Conservation (phyloP, 2,113 vertebrate genomes). For the Sylvietta virens region DNA sequence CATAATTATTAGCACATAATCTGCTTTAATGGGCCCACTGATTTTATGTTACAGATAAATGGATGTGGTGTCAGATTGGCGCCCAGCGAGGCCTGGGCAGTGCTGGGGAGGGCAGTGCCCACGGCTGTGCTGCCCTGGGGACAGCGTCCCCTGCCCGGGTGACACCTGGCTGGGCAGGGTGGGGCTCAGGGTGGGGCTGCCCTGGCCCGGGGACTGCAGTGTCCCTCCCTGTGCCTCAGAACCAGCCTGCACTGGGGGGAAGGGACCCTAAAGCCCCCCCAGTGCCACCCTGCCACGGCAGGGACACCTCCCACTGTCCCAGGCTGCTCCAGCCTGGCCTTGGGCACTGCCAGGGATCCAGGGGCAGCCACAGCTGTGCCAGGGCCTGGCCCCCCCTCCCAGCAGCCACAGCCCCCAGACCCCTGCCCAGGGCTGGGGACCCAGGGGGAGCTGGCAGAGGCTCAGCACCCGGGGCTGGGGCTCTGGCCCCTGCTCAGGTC, state of each 20-base stretch:
- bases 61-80: background rate
- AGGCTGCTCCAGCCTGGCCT: background rate
- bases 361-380: background rate
- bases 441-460: too few species aligned
- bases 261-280: accelerated
- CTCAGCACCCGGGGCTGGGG: background rate
- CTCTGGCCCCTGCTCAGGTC: background rate
- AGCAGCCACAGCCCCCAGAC: background rate
- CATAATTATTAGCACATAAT: conserved; percentile 69
- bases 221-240: background rate
- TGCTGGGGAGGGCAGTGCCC: background rate
- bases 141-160: background rate
- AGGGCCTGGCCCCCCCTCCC: background rate
- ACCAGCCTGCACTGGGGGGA: too few species aligned
- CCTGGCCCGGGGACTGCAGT: accelerated
- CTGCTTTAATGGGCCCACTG: conserved; percentile 34
- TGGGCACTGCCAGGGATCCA: background rate
- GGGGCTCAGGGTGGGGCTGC: too few species aligned
- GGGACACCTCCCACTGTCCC: background rate
- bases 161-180: background rate
- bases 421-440: background rate
- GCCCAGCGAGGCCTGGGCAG: background rate
- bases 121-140: accelerated
- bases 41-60: conserved; percentile 8
- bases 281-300: background rate